A percentile compares a stretch with the other conserved stretches of the same genome.
phyloP scores from a whole-genome alignment of 2,888 invertebrate species.

The Pseudococcus viburni region DNA sequence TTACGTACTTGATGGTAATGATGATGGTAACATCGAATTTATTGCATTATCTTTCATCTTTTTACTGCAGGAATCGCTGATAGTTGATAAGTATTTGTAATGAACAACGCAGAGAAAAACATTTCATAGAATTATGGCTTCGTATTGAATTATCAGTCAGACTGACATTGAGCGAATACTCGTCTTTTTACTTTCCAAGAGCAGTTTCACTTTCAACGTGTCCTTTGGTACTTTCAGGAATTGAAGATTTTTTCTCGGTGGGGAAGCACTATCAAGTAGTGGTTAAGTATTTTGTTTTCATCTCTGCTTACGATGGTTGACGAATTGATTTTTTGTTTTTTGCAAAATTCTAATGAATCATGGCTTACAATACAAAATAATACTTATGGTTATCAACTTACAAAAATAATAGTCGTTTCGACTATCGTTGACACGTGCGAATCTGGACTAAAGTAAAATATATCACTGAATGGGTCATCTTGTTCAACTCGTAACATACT shows the following conservation, averaged over 20 bases:
- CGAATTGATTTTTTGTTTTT: no score
- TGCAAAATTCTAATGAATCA: background rate
- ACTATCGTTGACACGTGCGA: slow-evolving; percentile 60
- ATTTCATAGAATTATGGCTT: background rate
- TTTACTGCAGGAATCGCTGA: background rate
- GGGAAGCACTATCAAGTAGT: no score
- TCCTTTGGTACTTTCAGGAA: background rate
- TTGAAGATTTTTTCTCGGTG: no score
- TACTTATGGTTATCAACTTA: slow-evolving; percentile 45
- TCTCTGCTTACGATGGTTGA: no score
- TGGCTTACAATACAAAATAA: background rate
- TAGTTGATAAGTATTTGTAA: background rate
- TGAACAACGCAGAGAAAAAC: background rate
- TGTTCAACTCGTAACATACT: slow-evolving; percentile 83
- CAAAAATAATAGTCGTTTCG: slow-evolving; percentile 61
- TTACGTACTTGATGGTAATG: background rate
- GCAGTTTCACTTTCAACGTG: background rate
- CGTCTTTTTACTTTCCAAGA: background rate
- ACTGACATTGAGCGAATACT: background rate
- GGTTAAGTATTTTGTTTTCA: no score
- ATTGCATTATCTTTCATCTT: background rate
- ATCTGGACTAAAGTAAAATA: slow-evolving; percentile 65
- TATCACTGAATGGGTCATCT: slow-evolving; percentile 69
- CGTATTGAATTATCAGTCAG: background rate
- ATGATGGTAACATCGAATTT: background rate